Evolutionary conservation across 2,797 vertebrate species (phyloP).

Genomic region (Oophaga sylvatica): DNA sequence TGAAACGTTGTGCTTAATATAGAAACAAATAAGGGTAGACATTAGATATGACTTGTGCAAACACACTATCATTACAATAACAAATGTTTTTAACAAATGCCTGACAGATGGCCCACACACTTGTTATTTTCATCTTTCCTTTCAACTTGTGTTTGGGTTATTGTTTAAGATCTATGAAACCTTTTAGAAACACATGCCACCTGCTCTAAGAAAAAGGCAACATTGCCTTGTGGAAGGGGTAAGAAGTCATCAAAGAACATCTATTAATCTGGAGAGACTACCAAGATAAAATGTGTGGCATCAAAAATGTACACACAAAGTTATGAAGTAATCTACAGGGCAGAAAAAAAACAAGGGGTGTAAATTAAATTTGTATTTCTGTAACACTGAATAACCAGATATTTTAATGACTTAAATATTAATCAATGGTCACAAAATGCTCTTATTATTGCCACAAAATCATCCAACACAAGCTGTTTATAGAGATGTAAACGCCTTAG

Average conservation of each 20-base stretch:
- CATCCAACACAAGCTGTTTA: no score
- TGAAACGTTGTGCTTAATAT: background rate
- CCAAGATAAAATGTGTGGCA: background rate
- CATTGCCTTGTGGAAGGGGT: background rate
- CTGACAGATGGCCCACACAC: background rate
- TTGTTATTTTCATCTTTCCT: conserved; percentile 18
- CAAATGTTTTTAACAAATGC: conserved; percentile 11
- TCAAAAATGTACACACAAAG: background rate
- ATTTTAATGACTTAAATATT: background rate
- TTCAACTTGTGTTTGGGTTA: conserved; percentile 26
- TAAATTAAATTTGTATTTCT: background rate
- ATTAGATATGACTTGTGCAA: background rate
- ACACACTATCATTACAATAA: background rate
- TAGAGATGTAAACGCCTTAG: no score
- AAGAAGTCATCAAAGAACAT: background rate
- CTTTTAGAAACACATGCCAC: background rate
- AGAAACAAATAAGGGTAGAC: background rate
- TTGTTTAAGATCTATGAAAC: background rate
- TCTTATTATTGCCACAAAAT: no score
- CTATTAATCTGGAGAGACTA: background rate
- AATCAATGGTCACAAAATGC: no score
- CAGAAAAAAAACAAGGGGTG: no score
- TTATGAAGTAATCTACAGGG: background rate
- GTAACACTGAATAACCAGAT: background rate
- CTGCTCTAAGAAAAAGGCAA: conserved; percentile 9